Evolutionary conservation across 2,113 vertebrate species (phyloP), one percentile per base, ranked within the genome.

Genomic region (Salvelinus fontinalis): DNA sequence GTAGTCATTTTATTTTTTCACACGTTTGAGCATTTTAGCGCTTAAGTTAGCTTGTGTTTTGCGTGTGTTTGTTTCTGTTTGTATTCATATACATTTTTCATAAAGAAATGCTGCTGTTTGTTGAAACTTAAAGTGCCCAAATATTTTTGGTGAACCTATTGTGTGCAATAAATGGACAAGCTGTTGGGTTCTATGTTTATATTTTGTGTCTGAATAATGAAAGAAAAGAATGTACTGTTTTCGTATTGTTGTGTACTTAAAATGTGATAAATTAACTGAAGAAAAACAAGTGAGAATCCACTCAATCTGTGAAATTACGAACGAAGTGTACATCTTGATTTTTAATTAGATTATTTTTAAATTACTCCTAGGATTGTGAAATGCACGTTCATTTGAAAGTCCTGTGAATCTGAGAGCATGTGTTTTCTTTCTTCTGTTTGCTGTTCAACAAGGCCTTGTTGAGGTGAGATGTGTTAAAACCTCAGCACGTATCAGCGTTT

Each of bases 61-160:
- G 70, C 62, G 62, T 85, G 83, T 86, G 75, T 77, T 80, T 65
- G 68, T 70, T 7, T 62, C 2, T 70, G 39, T 75, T 22, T 76
- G 51, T 70, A n/a, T 93, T 39, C 67, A 60, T 49, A 9, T 60
- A 44, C 34, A 34, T 68, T 31, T 68, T 68, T 34, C 29, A 68
- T 84, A 86, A 87, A 86, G 79, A 90, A 90, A 92, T 90, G 92
- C 92, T 93, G 92, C 91, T 93, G 89, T 90, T 89, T 87, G 89
- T 87, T 74, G 81, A 89, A 90, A 89, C 73, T 83, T 83, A 85
- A 92, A 92, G 92, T 93, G 90, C 90, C 90, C 89, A 86, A 89
- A 83, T 89, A 88, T 92, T 91, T 90, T 92, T 89, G 29, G 90
- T 91, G 89, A 90, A 86, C 76, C 81, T 65, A 86, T 87, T 77